phyloP scores from a whole-genome alignment of 2,113 vertebrate species.

The Anser cygnoides region DNA sequence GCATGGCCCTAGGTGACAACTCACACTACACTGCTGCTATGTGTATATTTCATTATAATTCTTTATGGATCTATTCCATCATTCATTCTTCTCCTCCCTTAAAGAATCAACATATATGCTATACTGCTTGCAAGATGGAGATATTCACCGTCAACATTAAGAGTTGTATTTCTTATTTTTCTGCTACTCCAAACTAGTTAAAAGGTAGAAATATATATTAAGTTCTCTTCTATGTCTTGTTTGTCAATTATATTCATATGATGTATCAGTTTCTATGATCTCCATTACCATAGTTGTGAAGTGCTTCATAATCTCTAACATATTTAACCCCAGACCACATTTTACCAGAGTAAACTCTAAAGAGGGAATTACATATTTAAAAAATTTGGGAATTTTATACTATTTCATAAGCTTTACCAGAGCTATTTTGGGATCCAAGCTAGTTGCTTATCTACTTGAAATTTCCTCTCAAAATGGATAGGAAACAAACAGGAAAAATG shows the following conservation, averaged over 20 bases:
- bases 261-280: not conserved
- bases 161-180: not conserved
- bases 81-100: not conserved
- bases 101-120: not conserved
- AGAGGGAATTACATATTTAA: not conserved
- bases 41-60: too few species aligned
- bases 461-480: not conserved
- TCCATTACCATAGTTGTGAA: not conserved
- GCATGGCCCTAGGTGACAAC: not conserved
- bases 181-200: not conserved
- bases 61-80: not conserved
- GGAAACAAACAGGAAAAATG: not conserved
- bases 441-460: not conserved
- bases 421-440: not conserved
- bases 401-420: not conserved
- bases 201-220: not conserved
- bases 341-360: not conserved
- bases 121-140: not conserved
- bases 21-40: not conserved
- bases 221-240: not conserved
- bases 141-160: not conserved
- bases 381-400: not conserved
- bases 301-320: not conserved
- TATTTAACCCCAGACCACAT: not conserved
- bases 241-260: not conserved